phyloP scores from a whole-genome alignment of 23 tunicate species.

The Trididemnum clinides region DNA sequence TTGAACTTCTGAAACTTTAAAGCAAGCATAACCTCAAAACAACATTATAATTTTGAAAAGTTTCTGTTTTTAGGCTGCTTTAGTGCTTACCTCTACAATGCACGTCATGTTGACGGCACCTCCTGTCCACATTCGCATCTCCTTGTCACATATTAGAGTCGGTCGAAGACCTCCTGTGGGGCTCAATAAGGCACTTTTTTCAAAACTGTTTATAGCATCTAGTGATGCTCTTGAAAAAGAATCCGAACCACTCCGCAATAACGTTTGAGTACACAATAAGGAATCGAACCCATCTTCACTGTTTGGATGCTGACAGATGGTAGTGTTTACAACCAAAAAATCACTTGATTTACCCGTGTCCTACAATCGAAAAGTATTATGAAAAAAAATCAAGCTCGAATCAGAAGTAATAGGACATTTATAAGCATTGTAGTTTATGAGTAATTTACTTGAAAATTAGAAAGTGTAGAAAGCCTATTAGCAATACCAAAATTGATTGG shows the following conservation, averaged over 20 bases:
- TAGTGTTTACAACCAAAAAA: neutral
- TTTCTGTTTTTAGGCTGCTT: too few species aligned
- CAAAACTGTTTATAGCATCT: neutral
- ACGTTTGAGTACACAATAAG: neutral
- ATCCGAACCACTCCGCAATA: neutral
- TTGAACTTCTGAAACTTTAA: too few species aligned
- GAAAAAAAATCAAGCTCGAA: too few species aligned
- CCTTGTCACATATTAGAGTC: neutral
- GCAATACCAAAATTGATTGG: too few species aligned
- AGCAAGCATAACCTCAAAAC: too few species aligned
- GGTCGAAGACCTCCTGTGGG: conserved; percentile 27
- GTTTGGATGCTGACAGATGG: neutral
- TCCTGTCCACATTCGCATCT: neutral
- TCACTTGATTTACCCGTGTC: too few species aligned
- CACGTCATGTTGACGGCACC: neutral
- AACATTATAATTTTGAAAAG: too few species aligned
- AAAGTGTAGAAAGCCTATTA: too few species aligned
- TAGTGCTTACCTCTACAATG: neutral
- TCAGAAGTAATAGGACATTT: too few species aligned
- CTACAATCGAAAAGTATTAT: too few species aligned
- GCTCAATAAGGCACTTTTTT: neutral
- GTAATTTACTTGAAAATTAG: too few species aligned
- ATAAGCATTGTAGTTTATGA: too few species aligned
- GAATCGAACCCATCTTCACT: neutral
- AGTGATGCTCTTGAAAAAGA: neutral